Percentiles rank a stretch among this genome's conserved stretches.
These are phyloP conservation scores for Chironomus tepperi DNA, from an alignment of 1,140 invertebrate genomes.

Conservation along the genomic window DNA sequence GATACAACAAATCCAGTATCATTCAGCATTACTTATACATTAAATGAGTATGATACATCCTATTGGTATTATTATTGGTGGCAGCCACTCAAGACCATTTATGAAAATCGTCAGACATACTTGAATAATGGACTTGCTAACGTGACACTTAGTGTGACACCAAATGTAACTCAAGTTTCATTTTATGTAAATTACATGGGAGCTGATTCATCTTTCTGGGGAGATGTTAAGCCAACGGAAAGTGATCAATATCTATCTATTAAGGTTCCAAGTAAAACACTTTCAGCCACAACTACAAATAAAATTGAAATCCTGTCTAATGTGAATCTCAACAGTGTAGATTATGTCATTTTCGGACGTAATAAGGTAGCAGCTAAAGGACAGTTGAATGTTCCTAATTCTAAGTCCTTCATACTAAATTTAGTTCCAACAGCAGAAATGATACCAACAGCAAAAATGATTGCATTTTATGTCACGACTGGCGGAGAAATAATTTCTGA, in stretches of 20 bases:
- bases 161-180: not conserved
- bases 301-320: not conserved
- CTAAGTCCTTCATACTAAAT: not conserved
- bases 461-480: not conserved
- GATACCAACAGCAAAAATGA: not conserved
- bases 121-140: not conserved
- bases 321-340: not conserved
- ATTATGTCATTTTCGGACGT: not conserved
- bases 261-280: not conserved
- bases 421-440: not conserved
- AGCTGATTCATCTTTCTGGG: not conserved
- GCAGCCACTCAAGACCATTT: not conserved
- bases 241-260: not conserved
- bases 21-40: not conserved
- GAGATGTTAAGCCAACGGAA: not conserved
- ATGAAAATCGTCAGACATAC: not conserved
- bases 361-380: not conserved
- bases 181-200: not conserved
- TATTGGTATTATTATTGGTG: not conserved
- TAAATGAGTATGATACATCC: not conserved
- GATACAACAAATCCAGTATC: slow-evolving; percentile 17
- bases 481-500: not conserved
- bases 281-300: not conserved
- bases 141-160: not conserved
- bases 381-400: not conserved